Conservation (phyloP, 2,113 vertebrate genomes). For the Andinoacara biseriatus region DNA sequence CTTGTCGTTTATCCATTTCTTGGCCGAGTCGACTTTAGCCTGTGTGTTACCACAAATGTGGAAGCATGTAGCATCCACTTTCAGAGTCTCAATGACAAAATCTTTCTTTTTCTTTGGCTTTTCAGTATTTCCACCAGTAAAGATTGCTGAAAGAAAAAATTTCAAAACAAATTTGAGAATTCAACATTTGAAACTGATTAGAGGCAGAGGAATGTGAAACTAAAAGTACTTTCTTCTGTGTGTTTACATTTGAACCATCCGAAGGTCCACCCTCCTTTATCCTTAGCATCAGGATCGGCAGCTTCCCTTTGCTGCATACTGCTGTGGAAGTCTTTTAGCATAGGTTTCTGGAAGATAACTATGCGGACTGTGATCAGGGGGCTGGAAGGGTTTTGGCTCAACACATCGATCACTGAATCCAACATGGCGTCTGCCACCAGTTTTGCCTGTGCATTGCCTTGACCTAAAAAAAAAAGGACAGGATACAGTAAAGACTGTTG, state of each 20-base stretch:
- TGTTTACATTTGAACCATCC: conserved; percentile 56
- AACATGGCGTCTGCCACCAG: conserved; percentile 79
- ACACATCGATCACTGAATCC: conserved; percentile 70
- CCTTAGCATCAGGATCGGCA: neutral
- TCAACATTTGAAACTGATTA: neutral
- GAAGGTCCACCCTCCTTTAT: neutral
- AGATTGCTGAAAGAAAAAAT: conserved; percentile 32
- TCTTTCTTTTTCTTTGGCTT: conserved; percentile 38
- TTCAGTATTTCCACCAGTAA: neutral
- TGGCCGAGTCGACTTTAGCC: conserved; percentile 63
- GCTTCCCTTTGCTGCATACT: conserved; percentile 69
- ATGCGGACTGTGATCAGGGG: conserved; percentile 67
- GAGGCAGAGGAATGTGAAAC: neutral
- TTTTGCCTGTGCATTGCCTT: conserved; percentile 62
- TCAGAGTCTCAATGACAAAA: conserved; percentile 58
- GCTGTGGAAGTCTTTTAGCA: conserved; percentile 73
- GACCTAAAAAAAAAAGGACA: conserved; percentile 58
- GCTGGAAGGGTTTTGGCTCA: conserved; percentile 39
- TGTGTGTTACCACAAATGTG: conserved; percentile 83
- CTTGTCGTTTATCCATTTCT: conserved; percentile 73
- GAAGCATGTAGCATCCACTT: conserved; percentile 76
- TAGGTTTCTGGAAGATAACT: conserved; percentile 73
- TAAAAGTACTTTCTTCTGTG: neutral
- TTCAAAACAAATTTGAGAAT: neutral
- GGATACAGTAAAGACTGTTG: neutral